phyloP scores from a whole-genome alignment of 1,140 invertebrate species.

The Heliconius eleuchia region DNA sequence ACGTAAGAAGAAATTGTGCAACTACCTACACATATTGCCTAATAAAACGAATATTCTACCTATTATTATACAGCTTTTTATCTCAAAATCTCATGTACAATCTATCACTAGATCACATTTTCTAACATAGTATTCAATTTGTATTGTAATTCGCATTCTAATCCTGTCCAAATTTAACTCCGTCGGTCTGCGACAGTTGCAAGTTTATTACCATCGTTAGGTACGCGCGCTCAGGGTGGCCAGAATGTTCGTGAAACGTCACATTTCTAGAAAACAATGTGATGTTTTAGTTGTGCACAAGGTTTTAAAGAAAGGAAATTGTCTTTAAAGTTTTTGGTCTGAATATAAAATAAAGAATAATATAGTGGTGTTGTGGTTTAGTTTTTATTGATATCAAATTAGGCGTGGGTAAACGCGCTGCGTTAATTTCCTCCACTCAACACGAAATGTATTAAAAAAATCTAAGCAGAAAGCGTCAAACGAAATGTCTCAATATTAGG shows the following conservation, averaged over 20 bases:
- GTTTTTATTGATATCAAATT: too few species aligned
- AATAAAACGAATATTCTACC: too few species aligned
- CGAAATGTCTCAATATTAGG: too few species aligned
- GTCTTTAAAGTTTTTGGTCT: neutral
- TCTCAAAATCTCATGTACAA: neutral
- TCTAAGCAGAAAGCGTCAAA: too few species aligned
- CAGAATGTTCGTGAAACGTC: neutral
- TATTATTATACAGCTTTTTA: too few species aligned
- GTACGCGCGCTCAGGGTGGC: constrained; percentile 13
- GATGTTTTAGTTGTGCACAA: neutral
- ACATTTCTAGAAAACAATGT: neutral
- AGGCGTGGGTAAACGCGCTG: too few species aligned
- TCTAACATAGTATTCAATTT: constrained; percentile 24
- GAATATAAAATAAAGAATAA: neutral
- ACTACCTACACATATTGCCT: too few species aligned
- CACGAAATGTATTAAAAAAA: too few species aligned
- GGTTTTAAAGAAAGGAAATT: neutral
- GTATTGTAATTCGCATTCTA: constrained; percentile 31
- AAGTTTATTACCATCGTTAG: constrained; percentile 29
- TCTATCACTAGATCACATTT: neutral
- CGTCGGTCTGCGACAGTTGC: constrained; percentile 24
- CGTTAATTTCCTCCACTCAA: too few species aligned
- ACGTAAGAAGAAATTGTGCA: neutral
- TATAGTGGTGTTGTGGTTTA: neutral
- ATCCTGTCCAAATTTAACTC: constrained; percentile 26